Conservation (phyloP, 2,113 vertebrate species). For the Notarius quadriscutis region DNA sequence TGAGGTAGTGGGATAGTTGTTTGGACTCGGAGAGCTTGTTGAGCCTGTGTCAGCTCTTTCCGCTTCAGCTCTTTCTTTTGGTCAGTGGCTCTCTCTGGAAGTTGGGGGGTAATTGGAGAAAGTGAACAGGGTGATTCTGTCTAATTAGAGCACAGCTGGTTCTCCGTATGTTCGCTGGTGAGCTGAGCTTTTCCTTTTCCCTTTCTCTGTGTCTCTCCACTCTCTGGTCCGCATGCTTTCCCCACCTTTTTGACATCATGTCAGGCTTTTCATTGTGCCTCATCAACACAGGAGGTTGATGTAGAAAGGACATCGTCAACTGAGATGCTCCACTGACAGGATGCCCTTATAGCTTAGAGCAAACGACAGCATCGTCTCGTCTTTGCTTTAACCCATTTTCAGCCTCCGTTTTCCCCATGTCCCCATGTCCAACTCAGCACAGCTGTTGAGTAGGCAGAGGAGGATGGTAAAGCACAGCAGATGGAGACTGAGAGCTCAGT, state of each 20-base stretch:
- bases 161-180: conserved; percentile 36
- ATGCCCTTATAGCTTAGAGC: not conserved
- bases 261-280: conserved; percentile 22
- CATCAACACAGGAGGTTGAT: conserved; percentile 24
- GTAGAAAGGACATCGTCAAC: not conserved
- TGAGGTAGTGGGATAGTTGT: not conserved
- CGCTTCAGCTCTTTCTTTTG: not conserved
- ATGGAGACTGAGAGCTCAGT: conserved; percentile 53
- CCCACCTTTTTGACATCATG: conserved; percentile 10
- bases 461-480: conserved; percentile 40
- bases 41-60: conserved; percentile 2
- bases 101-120: conserved; percentile 31
- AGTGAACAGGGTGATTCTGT: conserved; percentile 25
- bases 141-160: conserved; percentile 50
- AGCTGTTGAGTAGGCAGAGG: conserved; percentile 55
- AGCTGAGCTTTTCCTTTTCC: conserved; percentile 1
- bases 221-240: conserved; percentile 9
- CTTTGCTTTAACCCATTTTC: conserved; percentile 14
- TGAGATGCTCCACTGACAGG: conserved; percentile 24
- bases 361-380: conserved; percentile 19
- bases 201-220: conserved; percentile 7
- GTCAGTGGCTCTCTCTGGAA: conserved; percentile 25
- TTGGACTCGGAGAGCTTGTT: conserved; percentile 1
- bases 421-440: conserved; percentile 41
- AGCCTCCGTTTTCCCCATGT: conserved; percentile 1